Percentiles rank a stretch among this genome's conserved stretches.
These are phyloP conservation scores for Gasterosteus nipponicus DNA, from an alignment of 2,113 vertebrate species.

Conservation along the genomic window DNA sequence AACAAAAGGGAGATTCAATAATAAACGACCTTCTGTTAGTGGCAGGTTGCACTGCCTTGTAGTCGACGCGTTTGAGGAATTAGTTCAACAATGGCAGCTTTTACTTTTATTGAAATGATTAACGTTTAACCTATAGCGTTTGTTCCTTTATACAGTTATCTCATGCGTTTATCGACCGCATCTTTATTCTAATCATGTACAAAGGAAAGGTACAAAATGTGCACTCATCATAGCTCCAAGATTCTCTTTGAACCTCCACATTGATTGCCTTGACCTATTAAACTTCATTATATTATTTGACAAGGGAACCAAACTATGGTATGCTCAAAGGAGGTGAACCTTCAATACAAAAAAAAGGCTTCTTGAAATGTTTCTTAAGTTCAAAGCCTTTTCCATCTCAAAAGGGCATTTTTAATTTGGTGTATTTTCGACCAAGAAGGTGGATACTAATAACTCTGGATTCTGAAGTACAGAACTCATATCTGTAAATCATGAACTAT, in stretches of 20 bases:
- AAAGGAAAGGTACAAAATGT: constrained; percentile 90
- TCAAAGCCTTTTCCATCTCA: constrained; percentile 92
- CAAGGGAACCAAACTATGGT: constrained; percentile 87
- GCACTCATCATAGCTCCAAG: constrained; percentile 86
- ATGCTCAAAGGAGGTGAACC: constrained; percentile 88
- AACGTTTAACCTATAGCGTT: constrained; percentile 24
- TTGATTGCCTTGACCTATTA: constrained; percentile 93
- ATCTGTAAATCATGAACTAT: constrained; percentile 77
- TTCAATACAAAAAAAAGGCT: constrained; percentile 84
- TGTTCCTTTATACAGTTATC: constrained; percentile 40
- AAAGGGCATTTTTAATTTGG: constrained; percentile 97
- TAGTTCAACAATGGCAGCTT: neutral
- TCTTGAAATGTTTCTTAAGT: constrained; percentile 89
- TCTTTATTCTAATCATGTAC: constrained; percentile 88
- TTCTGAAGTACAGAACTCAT: constrained; percentile 75
- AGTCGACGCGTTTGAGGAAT: neutral
- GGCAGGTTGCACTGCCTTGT: neutral
- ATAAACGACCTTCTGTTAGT: neutral
- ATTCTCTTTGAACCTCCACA: constrained; percentile 97
- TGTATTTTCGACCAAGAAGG: constrained; percentile 77
- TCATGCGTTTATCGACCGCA: constrained; percentile 58
- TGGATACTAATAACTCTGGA: constrained; percentile 76
- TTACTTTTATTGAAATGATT: neutral
- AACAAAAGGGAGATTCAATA: neutral
- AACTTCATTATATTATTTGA: constrained; percentile 91